Conservation (phyloP, 2,797 vertebrate genomes). For the Tiaroga cobitis region DNA sequence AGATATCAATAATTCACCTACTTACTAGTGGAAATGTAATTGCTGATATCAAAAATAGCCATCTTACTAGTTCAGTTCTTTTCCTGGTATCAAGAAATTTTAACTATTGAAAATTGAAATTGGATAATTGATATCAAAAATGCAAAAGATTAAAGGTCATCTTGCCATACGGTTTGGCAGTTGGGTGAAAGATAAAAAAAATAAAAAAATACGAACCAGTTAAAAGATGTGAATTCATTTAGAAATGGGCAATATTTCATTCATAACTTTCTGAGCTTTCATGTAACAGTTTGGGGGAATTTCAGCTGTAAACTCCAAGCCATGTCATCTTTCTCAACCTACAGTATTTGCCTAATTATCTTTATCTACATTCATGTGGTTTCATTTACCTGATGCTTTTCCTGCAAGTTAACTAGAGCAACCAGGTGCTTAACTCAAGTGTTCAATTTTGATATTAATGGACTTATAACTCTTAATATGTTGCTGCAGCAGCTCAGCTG, state of each 20-base stretch:
- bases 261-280: not conserved
- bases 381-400: conserved; percentile 22
- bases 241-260: not conserved
- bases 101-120: not conserved
- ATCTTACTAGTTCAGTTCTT: not conserved
- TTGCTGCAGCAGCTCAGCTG: not conserved
- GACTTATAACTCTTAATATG: not conserved
- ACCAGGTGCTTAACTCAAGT: not conserved
- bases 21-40: not conserved
- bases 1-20: not conserved
- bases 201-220: no score
- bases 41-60: not conserved
- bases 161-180: not conserved
- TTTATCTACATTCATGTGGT: not conserved
- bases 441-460: not conserved
- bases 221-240: no score
- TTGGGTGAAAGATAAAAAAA: not conserved
- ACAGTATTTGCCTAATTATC: not conserved
- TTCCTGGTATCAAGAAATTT: not conserved
- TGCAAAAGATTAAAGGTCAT: not conserved
- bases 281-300: not conserved
- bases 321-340: not conserved
- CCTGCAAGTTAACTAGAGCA: not conserved
- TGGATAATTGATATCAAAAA: not conserved
- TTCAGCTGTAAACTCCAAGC: not conserved